These are phyloP conservation scores for Drosophila pullipes DNA, from an alignment of 2,888 invertebrate species.

Conservation along the genomic window DNA sequence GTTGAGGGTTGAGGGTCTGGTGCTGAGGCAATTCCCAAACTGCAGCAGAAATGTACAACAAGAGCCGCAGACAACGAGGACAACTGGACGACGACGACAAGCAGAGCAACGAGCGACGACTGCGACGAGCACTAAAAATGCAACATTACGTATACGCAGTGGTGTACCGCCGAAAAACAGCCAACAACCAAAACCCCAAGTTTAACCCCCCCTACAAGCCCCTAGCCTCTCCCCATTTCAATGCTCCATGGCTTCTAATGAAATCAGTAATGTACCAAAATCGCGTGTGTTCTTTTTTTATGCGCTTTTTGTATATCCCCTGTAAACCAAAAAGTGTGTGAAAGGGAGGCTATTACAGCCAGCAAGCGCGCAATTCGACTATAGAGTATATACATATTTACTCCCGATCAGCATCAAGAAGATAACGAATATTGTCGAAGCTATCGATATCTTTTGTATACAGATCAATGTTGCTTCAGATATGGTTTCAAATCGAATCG, in stretches of 20 bases:
- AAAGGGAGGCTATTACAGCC: not conserved
- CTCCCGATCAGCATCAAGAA: not conserved
- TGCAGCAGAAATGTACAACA: slow-evolving; percentile 81
- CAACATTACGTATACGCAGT: slow-evolving; percentile 81
- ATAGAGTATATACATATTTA: not conserved
- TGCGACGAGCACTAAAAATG: slow-evolving; percentile 67
- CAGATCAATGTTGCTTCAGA: not conserved
- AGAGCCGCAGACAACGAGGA: slow-evolving; percentile 72
- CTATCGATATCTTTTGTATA: not conserved
- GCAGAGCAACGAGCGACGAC: slow-evolving; percentile 14
- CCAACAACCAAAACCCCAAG: slow-evolving; percentile 14
- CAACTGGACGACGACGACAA: slow-evolving; percentile 14
- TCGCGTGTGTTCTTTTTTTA: slow-evolving; percentile 21
- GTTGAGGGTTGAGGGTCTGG: slow-evolving; percentile 9
- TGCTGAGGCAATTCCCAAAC: slow-evolving; percentile 76
- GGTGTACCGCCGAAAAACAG: slow-evolving; percentile 71
- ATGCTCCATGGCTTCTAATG: slow-evolving; percentile 58
- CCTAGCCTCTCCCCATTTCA: slow-evolving; percentile 14
- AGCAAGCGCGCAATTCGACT: not conserved
- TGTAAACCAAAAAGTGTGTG: not conserved
- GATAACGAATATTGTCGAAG: no score
- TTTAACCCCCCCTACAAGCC: slow-evolving; percentile 4
- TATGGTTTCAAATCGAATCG: not conserved
- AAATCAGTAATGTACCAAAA: slow-evolving; percentile 64
- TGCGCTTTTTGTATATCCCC: slow-evolving; percentile 12